Evolutionary conservation across 92 coral and sea anemone species (phyloP).

Genomic region (Nematostella vectensis): DNA sequence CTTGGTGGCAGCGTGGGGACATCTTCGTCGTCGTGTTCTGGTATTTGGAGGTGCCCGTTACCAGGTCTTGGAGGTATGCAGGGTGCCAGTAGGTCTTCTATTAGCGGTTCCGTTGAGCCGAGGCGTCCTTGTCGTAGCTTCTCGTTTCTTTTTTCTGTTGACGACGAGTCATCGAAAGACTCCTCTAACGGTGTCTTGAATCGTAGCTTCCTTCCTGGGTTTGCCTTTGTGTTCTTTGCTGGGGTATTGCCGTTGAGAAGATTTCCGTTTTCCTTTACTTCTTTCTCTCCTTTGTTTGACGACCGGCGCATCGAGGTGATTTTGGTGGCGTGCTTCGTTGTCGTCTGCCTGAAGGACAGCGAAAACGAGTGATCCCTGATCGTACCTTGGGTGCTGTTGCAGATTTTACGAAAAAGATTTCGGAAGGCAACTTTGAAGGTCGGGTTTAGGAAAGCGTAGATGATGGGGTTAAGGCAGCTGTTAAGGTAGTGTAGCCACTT

Average conservation of each 20-base stretch:
- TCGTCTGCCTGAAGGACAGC: conserved; percentile 11
- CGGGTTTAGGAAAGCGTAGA: conserved; percentile 91
- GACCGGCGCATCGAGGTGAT: neutral
- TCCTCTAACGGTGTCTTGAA: conserved; percentile 18
- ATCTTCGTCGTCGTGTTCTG: conserved; percentile 1
- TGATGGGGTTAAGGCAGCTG: conserved; percentile 94
- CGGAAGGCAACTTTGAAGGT: conserved; percentile 82
- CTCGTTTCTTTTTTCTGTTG: conserved; percentile 7
- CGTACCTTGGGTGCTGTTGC: conserved; percentile 8
- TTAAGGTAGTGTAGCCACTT: conserved; percentile 95
- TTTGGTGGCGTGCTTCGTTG: neutral
- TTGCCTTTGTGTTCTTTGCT: conserved; percentile 5
- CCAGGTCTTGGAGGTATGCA: neutral
- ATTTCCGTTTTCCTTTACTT: conserved; percentile 1
- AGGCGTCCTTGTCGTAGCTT: neutral
- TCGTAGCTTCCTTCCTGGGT: conserved; percentile 6
- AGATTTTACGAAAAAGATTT: conserved; percentile 42
- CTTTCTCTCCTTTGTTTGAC: conserved; percentile 9
- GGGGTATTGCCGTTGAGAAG: conserved; percentile 8
- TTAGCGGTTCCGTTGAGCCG: neutral
- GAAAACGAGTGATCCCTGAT: conserved; percentile 29
- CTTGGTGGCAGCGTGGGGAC: neutral
- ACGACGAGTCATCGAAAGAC: conserved; percentile 18
- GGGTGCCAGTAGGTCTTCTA: neutral
- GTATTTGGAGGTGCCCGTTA: too few relatives aligned